These are phyloP conservation scores for Tiliqua scincoides DNA, from an alignment of 2,113 vertebrate genomes.

Conservation along the genomic window DNA sequence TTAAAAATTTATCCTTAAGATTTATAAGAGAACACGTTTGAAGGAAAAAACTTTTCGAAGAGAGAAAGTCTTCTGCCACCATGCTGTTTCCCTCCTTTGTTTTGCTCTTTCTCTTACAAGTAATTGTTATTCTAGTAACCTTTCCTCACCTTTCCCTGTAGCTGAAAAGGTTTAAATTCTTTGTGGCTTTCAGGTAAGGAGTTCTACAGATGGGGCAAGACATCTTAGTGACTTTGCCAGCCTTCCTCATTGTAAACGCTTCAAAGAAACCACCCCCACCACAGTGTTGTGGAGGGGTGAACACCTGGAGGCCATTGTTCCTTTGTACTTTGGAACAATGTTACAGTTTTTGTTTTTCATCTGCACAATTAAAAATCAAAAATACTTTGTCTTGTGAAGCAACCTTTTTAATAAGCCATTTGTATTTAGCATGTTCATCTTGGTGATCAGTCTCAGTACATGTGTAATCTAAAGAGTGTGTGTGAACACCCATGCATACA, in stretches of 20 bases:
- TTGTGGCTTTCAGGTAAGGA: slow-evolving; percentile 23
- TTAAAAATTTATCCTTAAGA: too few species aligned
- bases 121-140: slow-evolving; percentile 27
- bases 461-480: neutral
- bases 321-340: neutral
- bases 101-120: slow-evolving; percentile 5
- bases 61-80: slow-evolving; percentile 21
- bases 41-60: neutral
- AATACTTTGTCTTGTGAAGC: neutral
- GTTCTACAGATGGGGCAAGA: slow-evolving; percentile 32
- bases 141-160: slow-evolving; percentile 37
- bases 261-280: slow-evolving; percentile 23
- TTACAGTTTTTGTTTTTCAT: neutral
- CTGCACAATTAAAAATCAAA: neutral
- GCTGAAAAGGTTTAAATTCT: slow-evolving; percentile 43
- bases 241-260: slow-evolving; percentile 16
- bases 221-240: neutral
- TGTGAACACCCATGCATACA: neutral
- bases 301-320: neutral
- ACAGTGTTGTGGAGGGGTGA: slow-evolving; percentile 6
- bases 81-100: slow-evolving; percentile 29
- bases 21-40: neutral
- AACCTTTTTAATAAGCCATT: neutral
- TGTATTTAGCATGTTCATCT: neutral
- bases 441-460: too few species aligned